A percentile compares a stretch with the other conserved stretches of the same genome.
phyloP scores from a whole-genome alignment of 1,140 invertebrate species.

The Diuraphis noxia region DNA sequence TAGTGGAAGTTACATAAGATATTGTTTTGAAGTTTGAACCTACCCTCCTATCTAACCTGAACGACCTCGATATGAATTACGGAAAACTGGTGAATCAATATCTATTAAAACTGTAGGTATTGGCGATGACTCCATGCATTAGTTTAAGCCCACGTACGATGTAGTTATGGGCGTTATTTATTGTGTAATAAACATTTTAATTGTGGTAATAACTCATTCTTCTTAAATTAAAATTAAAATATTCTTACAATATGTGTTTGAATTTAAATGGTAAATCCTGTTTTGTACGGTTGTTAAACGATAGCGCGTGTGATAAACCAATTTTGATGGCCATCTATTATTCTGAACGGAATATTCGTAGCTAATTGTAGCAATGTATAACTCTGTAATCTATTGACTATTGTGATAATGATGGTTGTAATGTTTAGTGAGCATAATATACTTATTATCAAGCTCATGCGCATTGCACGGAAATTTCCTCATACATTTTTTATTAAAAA shows the following conservation, averaged over 20 bases:
- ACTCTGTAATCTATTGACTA: neutral
- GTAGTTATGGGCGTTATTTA: neutral
- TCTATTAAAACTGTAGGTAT: neutral
- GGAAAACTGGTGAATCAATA: neutral
- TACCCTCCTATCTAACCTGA: neutral
- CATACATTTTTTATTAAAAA: neutral
- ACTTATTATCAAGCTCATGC: neutral
- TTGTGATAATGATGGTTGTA: neutral
- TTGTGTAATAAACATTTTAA: constrained; percentile 2
- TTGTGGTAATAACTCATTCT: neutral
- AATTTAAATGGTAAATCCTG: neutral
- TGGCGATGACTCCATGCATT: neutral
- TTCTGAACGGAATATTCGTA: neutral
- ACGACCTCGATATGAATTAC: neutral
- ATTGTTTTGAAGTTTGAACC: neutral
- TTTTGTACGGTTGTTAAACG: neutral
- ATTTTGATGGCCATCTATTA: neutral
- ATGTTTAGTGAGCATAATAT: neutral
- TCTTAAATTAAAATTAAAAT: constrained; percentile 3
- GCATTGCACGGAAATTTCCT: neutral
- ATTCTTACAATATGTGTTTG: neutral
- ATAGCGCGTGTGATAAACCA: neutral
- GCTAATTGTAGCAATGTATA: neutral
- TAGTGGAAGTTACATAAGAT: neutral
- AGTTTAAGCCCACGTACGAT: neutral